Evolutionary conservation across 2,113 vertebrate genomes (phyloP), one percentile per base, ranked within the genome.

Genomic region (Odobenus rosmarus): DNA sequence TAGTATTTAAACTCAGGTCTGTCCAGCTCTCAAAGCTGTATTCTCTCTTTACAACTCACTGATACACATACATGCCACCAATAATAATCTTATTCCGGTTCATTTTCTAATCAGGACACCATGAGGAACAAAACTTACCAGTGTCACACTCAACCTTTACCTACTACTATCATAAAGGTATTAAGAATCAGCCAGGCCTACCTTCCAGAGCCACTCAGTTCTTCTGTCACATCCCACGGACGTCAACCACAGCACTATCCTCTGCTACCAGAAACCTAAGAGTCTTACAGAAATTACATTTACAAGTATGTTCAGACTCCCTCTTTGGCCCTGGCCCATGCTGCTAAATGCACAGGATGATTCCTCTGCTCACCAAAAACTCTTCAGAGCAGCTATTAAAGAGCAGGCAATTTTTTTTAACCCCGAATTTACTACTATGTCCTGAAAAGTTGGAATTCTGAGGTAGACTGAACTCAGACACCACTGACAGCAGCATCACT

Each of bases 401-500:
- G 31, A 85, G 33, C 31, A 80, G 21, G 28, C 5, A 28, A 16
- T 18, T 36, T 67, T 85, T 82, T 91, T 81, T 69, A 14, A 77
- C 67, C 33, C 46, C 31, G 59, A 84, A 49, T 51, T 64, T 74
- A 57, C 39, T 39, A 90, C 4, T 49, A 42, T 15, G 13, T 67
- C 39, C 85, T 81, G 36, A 82, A 96, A 96, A 76, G 51, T 4
- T 92, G 39, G 26, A 59, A 95, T 53, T 96, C 88, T 74, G n/a
- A 81, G 51, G 51, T 57, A 28, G 19, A 67, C 0, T 71, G 93
- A 64, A 93, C 80, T 81, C 7, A 51, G 93, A 71, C 33, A 88
- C 28, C 36, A 82, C 19, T 33, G 85, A 84, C 33, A 26, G 84
- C 19, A 80, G 51, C 51, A 49, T 26, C 28, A 69, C 46, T 93